Evolutionary conservation across 2,888 invertebrate species (phyloP), one percentile per base, ranked within the genome.

Genomic region (Stegophylla sp.): DNA sequence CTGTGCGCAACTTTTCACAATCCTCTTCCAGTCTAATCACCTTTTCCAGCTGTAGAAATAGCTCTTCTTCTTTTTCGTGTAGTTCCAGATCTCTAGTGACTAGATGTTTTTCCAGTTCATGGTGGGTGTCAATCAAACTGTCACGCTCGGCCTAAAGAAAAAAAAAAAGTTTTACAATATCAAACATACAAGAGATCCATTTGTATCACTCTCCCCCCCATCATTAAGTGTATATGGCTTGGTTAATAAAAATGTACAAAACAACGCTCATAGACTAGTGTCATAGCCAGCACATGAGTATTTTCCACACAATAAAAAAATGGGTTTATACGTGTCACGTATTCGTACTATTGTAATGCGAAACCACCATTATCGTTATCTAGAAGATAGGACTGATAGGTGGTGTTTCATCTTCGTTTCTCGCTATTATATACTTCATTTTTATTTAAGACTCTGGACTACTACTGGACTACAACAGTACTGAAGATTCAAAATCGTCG

Each of bases 31-130:
- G 86, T 82, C 89, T 88, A 20, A 90, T 87, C 77, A 89, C 89
- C 82, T 89, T 86, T 85, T 90, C 90, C 84, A 90, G 86, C 84
- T 90, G 90, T 34, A 89, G 85, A 85, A 90, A 90, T 43, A 90
- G 88, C 84, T 90, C 90, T 84, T 90, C 90, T 84, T 90, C 90
- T 85, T 90, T 90, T 84, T 89, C 89, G 82, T 88, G 88, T 51
- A 90, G 85, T 83, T 90, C 88, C 67, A 88, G 86, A 83, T 90
- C 90, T 85, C 89, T 89, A 67, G 88, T 88, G 85, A 90, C 90
- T 83, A 90, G 85, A 81, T 88, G 86, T 84, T 86, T 87, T 81
- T 89, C 88, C 84, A 90, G 85, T 82, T 87, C 87, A 28, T 88
- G 87, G 66, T 89, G 87, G 71, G 88, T 88, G 82, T 88, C 88